Evolutionary conservation across 2,797 vertebrate genomes (phyloP).

Genomic region (Paramormyrops hopkinsi): DNA sequence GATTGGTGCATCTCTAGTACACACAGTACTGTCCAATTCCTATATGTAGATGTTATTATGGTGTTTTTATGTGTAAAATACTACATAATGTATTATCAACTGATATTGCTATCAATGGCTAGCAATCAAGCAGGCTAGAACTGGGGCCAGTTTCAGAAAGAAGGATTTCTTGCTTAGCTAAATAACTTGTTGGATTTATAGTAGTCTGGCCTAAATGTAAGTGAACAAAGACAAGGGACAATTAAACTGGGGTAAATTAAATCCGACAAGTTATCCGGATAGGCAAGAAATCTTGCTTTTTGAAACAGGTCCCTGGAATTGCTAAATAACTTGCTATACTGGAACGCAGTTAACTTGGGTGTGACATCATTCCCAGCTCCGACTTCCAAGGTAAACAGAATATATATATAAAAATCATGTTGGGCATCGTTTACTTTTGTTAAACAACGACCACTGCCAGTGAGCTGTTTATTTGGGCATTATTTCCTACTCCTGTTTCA

Average conservation of each 20-base stretch:
- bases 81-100: background rate
- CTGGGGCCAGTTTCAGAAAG: background rate
- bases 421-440: too few species aligned
- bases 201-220: background rate
- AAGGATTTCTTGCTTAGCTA: background rate
- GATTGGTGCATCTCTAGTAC: background rate
- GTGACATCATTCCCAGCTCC: background rate
- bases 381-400: background rate
- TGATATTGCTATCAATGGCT: background rate
- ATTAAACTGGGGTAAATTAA: background rate
- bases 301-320: background rate
- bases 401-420: too few species aligned
- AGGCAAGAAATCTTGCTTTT: background rate
- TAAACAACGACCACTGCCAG: too few species aligned
- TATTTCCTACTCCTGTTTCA: too few species aligned
- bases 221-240: background rate
- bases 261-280: background rate
- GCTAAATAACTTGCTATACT: background rate
- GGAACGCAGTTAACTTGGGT: background rate
- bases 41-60: background rate
- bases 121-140: background rate
- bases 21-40: background rate
- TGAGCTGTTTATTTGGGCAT: too few species aligned
- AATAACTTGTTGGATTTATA: background rate
- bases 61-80: background rate